Base-by-base conservation (phyloP, 2,113 vertebrate species). In the Gopherus flavomarginatus region DNA sequence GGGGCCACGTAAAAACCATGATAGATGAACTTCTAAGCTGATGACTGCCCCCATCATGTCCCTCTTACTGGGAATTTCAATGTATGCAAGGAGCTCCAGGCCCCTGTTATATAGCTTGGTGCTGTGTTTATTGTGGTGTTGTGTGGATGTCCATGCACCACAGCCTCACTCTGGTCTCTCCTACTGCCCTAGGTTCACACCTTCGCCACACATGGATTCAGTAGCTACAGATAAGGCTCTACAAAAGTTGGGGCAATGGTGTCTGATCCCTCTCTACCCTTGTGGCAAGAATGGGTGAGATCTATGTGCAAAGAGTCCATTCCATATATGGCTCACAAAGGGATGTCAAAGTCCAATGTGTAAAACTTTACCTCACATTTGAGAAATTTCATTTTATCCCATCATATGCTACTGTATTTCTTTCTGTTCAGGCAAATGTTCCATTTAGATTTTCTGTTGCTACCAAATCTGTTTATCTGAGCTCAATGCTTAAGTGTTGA, bases 101-200 rank as follows among this genome's bases (percentile, higher is more conserved):
- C 31, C 72, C 47, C 1, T 90, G 56, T n/a, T 0, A 56, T 57
- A 56, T 27, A 24, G 6, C 3, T 57, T 86, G 21, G 14, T 31
- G 11, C 47, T 56, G 90, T 16, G 44, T 26, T 75, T 75, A 29
- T 14, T 13, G 0, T 35, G 22, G 0, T 0, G n/a, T 59, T 12
- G 52, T 69, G 65, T 69, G 35, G 38, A 69, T 38, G n/a, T 69
- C 14, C n/a, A 69, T 38, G 17, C 65, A n/a, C 19, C 65, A 69
- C 19, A n/a, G 35, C 35, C 17, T 69, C 65, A 38, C 9, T 69
- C 35, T 38, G 38, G 65, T 35, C 7, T 69, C 65, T 69, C 65
- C 35, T 59, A 35, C 17, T n/a, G 17, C 65, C 17, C 31, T 17
- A n/a, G 16, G 31, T 69, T 69, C 35, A n/a, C 35, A n/a, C 35